Base-by-base conservation (phyloP, 2,113 vertebrate species). In the Lepus timidus region DNA sequence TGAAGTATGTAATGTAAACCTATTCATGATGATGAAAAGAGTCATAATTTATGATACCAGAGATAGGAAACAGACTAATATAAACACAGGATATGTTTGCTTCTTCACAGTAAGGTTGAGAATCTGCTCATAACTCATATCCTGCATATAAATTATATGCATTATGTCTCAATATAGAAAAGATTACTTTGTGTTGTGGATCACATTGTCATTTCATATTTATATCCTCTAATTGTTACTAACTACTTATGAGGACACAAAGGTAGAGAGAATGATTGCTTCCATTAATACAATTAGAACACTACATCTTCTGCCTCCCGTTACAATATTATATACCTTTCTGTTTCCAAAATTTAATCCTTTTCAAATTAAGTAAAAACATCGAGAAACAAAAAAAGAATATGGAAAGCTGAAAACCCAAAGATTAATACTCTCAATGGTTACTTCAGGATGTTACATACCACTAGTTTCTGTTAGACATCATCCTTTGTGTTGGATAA, bases 401-500 rank as follows among this genome's bases (percentile, higher is more conserved):
- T 91, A 49, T 16, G 20, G 49, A 92, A 94, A 85, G 31, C 39
- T 52, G 17, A 92, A 93, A 81, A 64, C 1, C 49, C 74, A 23
- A 92, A 94, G 86, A 82, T 20, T 79, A 70, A 85, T 92, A 88
- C 64, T 92, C 75, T 84, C 67, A 91, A 49, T 65, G 64, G n/a
- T 61, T 82, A 29, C 44, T 92, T 49, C 12, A 90, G 73, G 67
- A 84, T 79, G 19, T 52, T 85, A 80, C 14, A 74, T 85, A 92
- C 79, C 7, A 85, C 81, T 70, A 71, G 64, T 85, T 64, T 85
- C 39, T 36, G 12, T 31, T 79, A 92, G 29, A 11, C 58, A 89
- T 61, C 44, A 65, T 85, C 9, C 31, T 96, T 89, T 62, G 84
- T 83, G 36, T 33, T 78, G 0, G 9, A 96, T 82, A 95, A 96